These are phyloP conservation scores for Syngnathus floridae DNA, from an alignment of 2,113 vertebrate genomes.

Conservation along the genomic window DNA sequence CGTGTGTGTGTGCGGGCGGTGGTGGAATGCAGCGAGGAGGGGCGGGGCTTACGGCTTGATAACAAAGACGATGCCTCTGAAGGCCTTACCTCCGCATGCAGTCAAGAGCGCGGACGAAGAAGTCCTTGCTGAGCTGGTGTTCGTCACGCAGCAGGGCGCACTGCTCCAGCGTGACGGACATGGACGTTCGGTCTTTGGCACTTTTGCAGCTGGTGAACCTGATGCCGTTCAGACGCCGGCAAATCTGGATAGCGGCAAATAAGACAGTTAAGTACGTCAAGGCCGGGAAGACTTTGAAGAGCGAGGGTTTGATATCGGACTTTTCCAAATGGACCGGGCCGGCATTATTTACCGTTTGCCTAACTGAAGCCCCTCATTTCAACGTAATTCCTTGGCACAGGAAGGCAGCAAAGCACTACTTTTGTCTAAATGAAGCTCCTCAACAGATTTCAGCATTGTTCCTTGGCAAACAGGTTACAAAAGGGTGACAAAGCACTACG, in stretches of 20 bases:
- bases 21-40: background rate
- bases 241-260: constrained; percentile 72
- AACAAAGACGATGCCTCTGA: background rate
- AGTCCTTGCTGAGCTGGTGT: constrained; percentile 92
- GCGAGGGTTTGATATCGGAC: no score
- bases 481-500: background rate
- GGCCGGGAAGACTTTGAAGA: no score
- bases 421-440: background rate
- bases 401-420: background rate
- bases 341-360: background rate
- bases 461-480: no score
- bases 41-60: background rate
- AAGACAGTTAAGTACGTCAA: no score
- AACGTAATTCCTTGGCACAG: background rate
- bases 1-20: background rate
- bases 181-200: constrained; percentile 98
- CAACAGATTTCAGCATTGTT: background rate
- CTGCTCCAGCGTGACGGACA: constrained; percentile 97
- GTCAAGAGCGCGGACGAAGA: constrained; percentile 88
- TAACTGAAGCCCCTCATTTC: background rate
- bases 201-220: constrained; percentile 99
- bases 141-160: constrained; percentile 90
- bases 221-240: constrained; percentile 90
- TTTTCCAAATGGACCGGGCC: no score
- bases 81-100: constrained; percentile 92